Base-by-base conservation (phyloP, 2,888 invertebrate genomes). In the Dascillus cervinus region DNA sequence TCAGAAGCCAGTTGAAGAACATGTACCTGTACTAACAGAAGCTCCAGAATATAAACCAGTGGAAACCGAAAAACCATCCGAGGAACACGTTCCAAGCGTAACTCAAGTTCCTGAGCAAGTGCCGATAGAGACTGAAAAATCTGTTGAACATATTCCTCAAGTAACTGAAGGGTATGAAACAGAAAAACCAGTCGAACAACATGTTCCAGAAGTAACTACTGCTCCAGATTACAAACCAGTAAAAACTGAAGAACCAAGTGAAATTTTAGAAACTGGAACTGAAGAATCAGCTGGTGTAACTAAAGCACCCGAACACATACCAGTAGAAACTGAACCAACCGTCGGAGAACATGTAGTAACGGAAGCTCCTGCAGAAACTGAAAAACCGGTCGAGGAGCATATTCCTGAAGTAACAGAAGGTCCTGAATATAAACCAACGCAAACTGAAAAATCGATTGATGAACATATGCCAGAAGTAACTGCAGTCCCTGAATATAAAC, bases 401-500 rank as follows among this genome's bases (percentile, higher is more conserved):
- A 3, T 6, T 6, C 8, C 10, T 12, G n/a, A 32, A 22, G 28
- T 25, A 38, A n/a, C n/a, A n/a, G n/a, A n/a, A n/a, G n/a, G n/a
- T n/a, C 12, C 3, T 11, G 32, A 32, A 28, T 15, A 8, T 23
- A 28, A 23, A 8, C 23, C 14, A 24, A 3, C 9, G n/a, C 13
- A 24, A 22, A 9, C 26, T 4, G 26, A 11, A 12, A 11, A 11
- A 4, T 11, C 14, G 32, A 15, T 11, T 19, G 30, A 37, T 37
- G 13, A 22, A 22, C 13, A 31, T 13, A 38, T 28, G 25, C 28
- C 33, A 19, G 26, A 30, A 22, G 22, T 23, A 13, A 21, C 36
- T 15, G 28, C 25, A 20, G 30, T 11, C 8, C 27, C 35, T 22
- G 43, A 44, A 34, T 30, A n/a, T 41, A 43, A 19, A 24, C 13